Evolutionary conservation across 2,888 invertebrate species (phyloP), one percentile per base, ranked within the genome.

Genomic region (Theodoxus fluviatilis): DNA sequence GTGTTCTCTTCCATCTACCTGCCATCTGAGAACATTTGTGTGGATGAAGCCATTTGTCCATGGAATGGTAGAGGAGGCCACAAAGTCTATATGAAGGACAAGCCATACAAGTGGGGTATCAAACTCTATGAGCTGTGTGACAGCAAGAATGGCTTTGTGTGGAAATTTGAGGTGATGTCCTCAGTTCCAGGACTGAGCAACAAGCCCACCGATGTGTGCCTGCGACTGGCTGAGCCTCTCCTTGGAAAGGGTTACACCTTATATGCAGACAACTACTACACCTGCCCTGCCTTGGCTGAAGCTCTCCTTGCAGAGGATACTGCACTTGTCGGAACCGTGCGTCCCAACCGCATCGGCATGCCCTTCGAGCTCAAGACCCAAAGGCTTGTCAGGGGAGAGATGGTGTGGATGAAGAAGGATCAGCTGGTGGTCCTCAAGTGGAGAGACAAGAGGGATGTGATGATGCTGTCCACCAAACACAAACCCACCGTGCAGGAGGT

Each of bases 231-330:
- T 12, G n/a, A 66, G 35, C 67, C 70, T 9, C 38, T 59, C 1
- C 52, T 57, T 1, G 22, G 35, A 12, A 6, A 55, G 12, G 70
- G 70, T 52, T 63, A 59, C 63, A 18, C 15, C 15, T 37, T 72
- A 2, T 72, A 47, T 67, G 67, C 57, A 22, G 72, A 72, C 57
- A 72, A 70, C 37, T 72, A 72, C 25, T 72, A 67, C 25, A 67
- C 67, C n/a, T 31, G 35, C 31, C 72, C 72, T 9, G 31, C 22
- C 2, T n/a, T 72, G 40, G 55, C 40, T 6, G 15, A 55, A 6
- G 31, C 9, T 4, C 67, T 69, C 15, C 22, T 31, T 31, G 66
- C 55, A 9, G 25, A 3, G 7, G 55, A 72, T 22, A 72, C 67
- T 28, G 40, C 15, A 25, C 33, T 61, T 15, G 67, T 69, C 2